These are phyloP conservation scores for Ctenoplectra terminalis DNA, from an alignment of 1,140 invertebrate species.

Conservation along the genomic window DNA sequence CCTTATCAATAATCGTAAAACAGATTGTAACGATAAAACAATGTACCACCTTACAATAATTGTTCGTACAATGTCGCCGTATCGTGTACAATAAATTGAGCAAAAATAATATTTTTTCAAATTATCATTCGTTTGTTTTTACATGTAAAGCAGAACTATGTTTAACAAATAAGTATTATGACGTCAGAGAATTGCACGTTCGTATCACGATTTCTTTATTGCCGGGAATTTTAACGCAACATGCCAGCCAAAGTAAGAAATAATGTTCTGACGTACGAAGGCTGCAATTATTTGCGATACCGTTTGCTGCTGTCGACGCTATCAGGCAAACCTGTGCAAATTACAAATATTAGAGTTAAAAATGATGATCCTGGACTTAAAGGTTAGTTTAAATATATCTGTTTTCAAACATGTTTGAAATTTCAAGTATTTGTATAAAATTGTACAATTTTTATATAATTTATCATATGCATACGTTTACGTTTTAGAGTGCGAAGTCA, in stretches of 20 bases:
- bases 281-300: conserved; percentile 96
- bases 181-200: neutral
- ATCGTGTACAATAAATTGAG: neutral
- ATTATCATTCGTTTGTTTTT: neutral
- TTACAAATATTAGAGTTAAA: conserved; percentile 92
- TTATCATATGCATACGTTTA: conserved; percentile 6
- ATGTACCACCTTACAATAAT: neutral
- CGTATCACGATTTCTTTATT: neutral
- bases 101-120: neutral
- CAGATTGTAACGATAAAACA: neutral
- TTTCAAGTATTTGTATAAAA: no score
- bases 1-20: neutral
- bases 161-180: neutral
- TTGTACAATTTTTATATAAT: neutral
- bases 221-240: conserved; percentile 8
- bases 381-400: no score
- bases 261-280: conserved; percentile 88
- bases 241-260: conserved; percentile 86
- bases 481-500: conserved; percentile 94
- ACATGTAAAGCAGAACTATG: neutral
- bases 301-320: conserved; percentile 93
- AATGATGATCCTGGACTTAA: conserved; percentile 94
- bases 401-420: neutral
- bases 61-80: neutral
- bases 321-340: conserved; percentile 94